These are phyloP conservation scores for Acrocephalus kingi DNA, from an alignment of 2,113 vertebrate genomes.

Conservation along the genomic window DNA sequence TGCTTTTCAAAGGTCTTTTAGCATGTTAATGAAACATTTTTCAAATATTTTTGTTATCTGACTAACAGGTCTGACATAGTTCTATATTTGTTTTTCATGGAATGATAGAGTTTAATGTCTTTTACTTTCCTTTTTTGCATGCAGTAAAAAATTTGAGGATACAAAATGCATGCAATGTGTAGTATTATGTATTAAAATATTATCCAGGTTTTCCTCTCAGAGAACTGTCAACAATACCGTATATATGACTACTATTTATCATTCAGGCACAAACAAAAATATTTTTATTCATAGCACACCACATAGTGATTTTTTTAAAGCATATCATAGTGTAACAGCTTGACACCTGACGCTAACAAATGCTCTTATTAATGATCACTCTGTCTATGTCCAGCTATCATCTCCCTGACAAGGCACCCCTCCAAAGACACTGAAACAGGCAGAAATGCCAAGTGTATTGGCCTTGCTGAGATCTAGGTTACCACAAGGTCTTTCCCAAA, in stretches of 20 bases:
- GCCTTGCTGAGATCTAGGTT: not conserved
- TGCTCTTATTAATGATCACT: not conserved
- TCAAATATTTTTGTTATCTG: not conserved
- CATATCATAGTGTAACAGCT: not conserved
- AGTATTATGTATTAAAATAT: not conserved
- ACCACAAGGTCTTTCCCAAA: not conserved
- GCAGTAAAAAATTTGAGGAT: not conserved
- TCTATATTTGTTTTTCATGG: not conserved
- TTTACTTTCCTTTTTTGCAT: not conserved
- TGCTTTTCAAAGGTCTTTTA: not conserved
- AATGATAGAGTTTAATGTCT: not conserved
- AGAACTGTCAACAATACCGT: not conserved
- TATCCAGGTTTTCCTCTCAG: not conserved
- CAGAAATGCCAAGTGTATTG: not conserved
- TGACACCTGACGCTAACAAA: conserved; percentile 7
- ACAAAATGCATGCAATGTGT: not conserved
- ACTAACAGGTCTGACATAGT: not conserved
- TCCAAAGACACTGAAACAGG: not conserved
- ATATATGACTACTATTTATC: not conserved
- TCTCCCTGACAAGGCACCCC: not conserved
- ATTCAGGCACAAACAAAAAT: not conserved
- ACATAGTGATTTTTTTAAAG: not conserved
- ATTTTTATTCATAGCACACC: not conserved
- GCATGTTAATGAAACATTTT: not conserved
- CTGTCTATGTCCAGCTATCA: not conserved